Evolutionary conservation across 2,113 vertebrate species (phyloP).

Genomic region (Corythoichthys haematopterus): DNA sequence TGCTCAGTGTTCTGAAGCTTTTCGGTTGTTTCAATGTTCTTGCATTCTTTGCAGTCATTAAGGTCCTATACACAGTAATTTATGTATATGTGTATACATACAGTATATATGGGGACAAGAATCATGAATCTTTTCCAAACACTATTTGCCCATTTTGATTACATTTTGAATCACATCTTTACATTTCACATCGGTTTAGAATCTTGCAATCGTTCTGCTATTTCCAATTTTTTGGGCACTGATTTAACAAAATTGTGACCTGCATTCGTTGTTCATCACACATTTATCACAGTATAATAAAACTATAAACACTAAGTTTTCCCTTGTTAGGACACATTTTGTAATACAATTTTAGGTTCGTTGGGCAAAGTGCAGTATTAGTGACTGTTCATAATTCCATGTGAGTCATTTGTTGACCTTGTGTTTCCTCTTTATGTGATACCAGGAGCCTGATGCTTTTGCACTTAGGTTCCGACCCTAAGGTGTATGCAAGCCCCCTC

Average conservation of each 20-base stretch:
- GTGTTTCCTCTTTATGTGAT: constrained; percentile 37
- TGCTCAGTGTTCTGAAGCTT: constrained; percentile 69
- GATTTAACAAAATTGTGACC: neutral
- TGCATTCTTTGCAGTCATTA: neutral
- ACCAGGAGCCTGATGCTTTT: constrained; percentile 40
- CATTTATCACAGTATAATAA: neutral
- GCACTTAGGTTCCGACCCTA: constrained; percentile 48
- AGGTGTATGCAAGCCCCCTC: constrained; percentile 54
- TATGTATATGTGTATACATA: too few species aligned
- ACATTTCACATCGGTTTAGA: neutral
- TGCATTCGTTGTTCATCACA: neutral
- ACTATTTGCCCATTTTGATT: too few species aligned
- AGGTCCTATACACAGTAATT: neutral
- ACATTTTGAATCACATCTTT: neutral
- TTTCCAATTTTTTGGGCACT: neutral
- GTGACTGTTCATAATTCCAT: constrained; percentile 2
- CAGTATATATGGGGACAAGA: too few species aligned
- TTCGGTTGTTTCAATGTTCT: constrained; percentile 39
- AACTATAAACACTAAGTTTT: neutral
- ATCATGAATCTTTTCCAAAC: too few species aligned
- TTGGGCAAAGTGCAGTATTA: constrained; percentile 12
- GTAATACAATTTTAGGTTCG: neutral
- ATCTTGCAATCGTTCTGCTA: neutral
- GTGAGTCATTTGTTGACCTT: neutral
- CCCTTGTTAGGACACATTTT: neutral